Percentiles rank a stretch among this genome's conserved stretches.
Conservation (phyloP, 64 coral and sea anemone species). For the Stichodactyla helianthus region DNA sequence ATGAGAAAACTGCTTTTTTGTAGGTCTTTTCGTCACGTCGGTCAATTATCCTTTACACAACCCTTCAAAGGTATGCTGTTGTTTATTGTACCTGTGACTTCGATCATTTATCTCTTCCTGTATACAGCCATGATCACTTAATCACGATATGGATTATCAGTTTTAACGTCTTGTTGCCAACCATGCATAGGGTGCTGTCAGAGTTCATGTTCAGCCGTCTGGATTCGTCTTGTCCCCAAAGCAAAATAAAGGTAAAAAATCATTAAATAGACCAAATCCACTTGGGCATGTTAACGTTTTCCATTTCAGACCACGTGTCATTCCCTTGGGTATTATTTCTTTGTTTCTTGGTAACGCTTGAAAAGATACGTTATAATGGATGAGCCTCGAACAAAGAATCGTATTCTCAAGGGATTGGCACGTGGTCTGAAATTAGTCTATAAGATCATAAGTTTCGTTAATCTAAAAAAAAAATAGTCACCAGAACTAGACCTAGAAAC, state of each 20-base stretch:
- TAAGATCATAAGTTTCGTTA: too few species aligned
- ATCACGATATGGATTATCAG: neutral
- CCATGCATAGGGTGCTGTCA: conserved; percentile 16
- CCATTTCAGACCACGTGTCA: too few species aligned
- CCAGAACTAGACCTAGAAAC: too few species aligned
- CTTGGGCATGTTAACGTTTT: too few species aligned
- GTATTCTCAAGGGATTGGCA: too few species aligned
- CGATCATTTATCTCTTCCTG: neutral
- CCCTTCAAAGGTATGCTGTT: neutral
- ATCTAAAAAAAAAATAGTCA: too few species aligned
- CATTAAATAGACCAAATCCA: neutral
- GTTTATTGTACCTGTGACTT: neutral
- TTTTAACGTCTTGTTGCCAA: neutral
- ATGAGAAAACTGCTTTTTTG: neutral
- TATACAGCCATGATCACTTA: too few species aligned
- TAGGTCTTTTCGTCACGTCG: neutral
- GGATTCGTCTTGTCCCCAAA: conserved; percentile 48
- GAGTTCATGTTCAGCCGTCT: conserved; percentile 34
- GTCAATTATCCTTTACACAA: neutral
- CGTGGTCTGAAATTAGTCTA: too few species aligned
- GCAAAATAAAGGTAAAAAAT: conserved; percentile 8
- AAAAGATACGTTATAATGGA: too few species aligned
- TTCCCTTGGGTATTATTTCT: too few species aligned
- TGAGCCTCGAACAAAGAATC: too few species aligned
- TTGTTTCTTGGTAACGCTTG: too few species aligned